These are phyloP conservation scores for Heliconius melpomene DNA, from an alignment of 1,140 invertebrate species.

Conservation along the genomic window DNA sequence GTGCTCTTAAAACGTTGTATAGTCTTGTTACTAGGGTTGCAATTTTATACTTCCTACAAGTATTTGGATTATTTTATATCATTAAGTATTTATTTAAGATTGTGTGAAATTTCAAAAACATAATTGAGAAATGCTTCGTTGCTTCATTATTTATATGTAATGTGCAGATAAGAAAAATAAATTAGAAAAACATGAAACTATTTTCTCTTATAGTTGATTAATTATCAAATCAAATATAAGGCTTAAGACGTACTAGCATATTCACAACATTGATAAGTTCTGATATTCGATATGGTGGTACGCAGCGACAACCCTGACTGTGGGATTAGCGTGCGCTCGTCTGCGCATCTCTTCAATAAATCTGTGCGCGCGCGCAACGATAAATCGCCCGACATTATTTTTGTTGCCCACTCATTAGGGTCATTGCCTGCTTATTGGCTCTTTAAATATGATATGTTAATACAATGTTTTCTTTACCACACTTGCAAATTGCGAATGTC, in stretches of 20 bases:
- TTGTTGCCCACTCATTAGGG: slow-evolving; percentile 78
- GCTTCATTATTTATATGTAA: too few relatives aligned
- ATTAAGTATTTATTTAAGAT: background rate
- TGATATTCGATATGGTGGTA: background rate
- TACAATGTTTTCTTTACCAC: slow-evolving; percentile 64
- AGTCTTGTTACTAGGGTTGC: slow-evolving; percentile 60
- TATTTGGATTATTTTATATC: background rate
- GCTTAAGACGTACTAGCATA: too few relatives aligned
- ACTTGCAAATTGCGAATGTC: slow-evolving; percentile 59
- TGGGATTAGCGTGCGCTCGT: slow-evolving; percentile 66
- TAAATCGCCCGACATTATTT: slow-evolving; percentile 78
- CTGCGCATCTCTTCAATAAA: slow-evolving; percentile 66
- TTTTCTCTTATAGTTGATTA: too few relatives aligned
- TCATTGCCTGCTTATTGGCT: slow-evolving; percentile 78
- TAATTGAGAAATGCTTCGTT: too few relatives aligned
- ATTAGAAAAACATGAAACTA: too few relatives aligned
- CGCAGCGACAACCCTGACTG: slow-evolving; percentile 54
- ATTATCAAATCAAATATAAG: too few relatives aligned
- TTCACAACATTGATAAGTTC: background rate
- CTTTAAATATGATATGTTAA: slow-evolving; percentile 70
- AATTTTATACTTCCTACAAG: background rate
- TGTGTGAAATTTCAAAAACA: too few relatives aligned
- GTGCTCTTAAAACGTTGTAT: slow-evolving; percentile 70
- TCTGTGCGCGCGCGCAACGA: slow-evolving; percentile 72
- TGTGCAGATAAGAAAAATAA: too few relatives aligned